phyloP scores from a whole-genome alignment of 2,888 invertebrate species.

The Stegana nigrithorax region DNA sequence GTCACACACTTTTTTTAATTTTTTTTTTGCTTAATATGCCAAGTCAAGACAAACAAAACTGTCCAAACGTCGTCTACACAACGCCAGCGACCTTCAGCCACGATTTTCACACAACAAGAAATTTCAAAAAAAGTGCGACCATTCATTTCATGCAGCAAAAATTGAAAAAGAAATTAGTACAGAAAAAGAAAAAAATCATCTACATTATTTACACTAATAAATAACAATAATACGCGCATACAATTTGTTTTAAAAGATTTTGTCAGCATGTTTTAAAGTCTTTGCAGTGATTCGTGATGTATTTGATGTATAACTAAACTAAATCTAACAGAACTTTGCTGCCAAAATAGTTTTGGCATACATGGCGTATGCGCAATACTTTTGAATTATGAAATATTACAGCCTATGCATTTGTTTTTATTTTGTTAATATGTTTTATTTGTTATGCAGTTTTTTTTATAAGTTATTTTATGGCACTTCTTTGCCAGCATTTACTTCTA shows the following conservation, averaged over 20 bases:
- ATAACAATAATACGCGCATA: neutral
- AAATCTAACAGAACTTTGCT: no score
- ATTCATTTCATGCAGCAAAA: neutral
- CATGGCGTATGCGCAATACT: neutral
- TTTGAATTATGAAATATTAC: no score
- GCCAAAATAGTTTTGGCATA: no score
- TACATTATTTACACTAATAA: slow-evolving; percentile 5
- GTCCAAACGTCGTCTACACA: no score
- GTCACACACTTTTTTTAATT: no score
- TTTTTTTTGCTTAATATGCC: no score
- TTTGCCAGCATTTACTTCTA: no score
- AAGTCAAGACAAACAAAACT: neutral
- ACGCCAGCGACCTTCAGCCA: neutral
- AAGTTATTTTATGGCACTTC: no score
- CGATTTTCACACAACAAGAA: neutral
- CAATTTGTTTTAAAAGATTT: neutral
- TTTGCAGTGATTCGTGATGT: no score
- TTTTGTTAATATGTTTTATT: neutral
- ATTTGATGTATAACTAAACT: neutral
- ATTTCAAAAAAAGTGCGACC: neutral
- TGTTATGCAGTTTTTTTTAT: neutral
- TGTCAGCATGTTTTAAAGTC: no score
- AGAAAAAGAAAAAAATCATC: neutral
- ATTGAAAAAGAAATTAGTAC: neutral
- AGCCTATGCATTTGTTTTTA: neutral